Evolutionary conservation across 2,797 vertebrate genomes (phyloP), one percentile per base, ranked within the genome.

Genomic region (Denticeps clupeoides): DNA sequence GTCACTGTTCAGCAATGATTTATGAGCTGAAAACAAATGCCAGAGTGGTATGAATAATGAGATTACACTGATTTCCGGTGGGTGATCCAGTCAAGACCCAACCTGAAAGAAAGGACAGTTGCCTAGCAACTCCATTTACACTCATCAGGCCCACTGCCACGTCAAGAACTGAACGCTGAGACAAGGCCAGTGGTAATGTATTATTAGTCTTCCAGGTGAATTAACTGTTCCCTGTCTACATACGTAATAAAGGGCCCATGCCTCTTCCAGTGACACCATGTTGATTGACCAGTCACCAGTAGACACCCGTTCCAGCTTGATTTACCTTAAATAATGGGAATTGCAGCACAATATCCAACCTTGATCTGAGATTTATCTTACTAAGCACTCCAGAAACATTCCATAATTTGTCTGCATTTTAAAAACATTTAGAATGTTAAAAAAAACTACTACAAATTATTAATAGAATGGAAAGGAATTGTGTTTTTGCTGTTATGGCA

Each of bases 121-220:
- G 60, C 62, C 51, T 51, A 41, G 62, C 60, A 63, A 68, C 63
- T 25, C 22, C 22, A 49, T 63, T 65, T 45, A 59, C 54, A 55
- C 44, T 42, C 50, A 53, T 40, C 45, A 45, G 47, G 33, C 47
- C 55, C 44, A 25, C 42, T 45, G 40, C 49, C 54, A 52, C 40
- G 29, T 59, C 29, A 7, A 35, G 49, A 23, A 28, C 37, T 54
- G 45, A 45, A 52, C 44, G 53, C 21, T 58, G n/a, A 43, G 38
- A 22, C 33, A 24, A 43, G 21, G 41, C 29, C 44, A 46, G 40
- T 43, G 33, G 24, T 23, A 40, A 51, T 28, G 58, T 4, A 56
- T 53, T 35, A 45, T 41, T 49, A 41, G 53, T 25, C 27, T 45
- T 58, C 44, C 28, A 38, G 44, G 41, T 53, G 51, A 60, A 62